Base-by-base conservation (phyloP, 2,113 vertebrate genomes). In the Calcarius ornatus region DNA sequence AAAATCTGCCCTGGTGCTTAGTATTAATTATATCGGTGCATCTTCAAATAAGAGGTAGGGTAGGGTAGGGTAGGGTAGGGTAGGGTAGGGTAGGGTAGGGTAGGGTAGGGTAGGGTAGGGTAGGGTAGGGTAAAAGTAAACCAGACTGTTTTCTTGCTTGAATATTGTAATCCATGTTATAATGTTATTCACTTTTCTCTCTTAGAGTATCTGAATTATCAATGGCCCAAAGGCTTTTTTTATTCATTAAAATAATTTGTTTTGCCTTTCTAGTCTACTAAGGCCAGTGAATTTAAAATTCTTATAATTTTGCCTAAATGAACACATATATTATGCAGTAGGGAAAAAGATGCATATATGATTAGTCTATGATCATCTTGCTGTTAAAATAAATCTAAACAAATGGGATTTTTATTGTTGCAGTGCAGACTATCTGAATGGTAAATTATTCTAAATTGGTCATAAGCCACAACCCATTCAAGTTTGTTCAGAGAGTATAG, bases 371-470 rank as follows among this genome's bases (percentile, higher is more conserved):
- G 68, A 93, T 95, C 96, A 94, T 90, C 54, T 95, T 90, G 18
- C 76, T 92, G 80, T 90, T 93, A 78, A 95, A 96, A 76, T 96
- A 94, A 94, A 95, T 90, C 71, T 88, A 94, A 95, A 95, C 60
- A 93, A 96, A 94, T 95, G 86, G 37, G 72, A 64, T 68, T 88
- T 96, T 97, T 96, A 94, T 83, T 95, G 90, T 90, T 95, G 35
- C 75, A 86, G 22, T 86, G 94, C 20, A 92, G 82, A 75, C 82
- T 96, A 75, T 94, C 56, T 91, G 60, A 68, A 92, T 16, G 16
- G 31, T 92, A 96, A 95, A 90, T 96, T 95, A 68, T 94, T 90
- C 90, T 93, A 83, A 92, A 92, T 94, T 70, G 87, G 81, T 94
- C 71, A 90, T 93, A 90, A 93, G 87, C 90, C 71, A 65, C 37